Evolutionary conservation across 2,113 vertebrate species (phyloP), one percentile per base, ranked within the genome.

Genomic region (Lepus americanus): DNA sequence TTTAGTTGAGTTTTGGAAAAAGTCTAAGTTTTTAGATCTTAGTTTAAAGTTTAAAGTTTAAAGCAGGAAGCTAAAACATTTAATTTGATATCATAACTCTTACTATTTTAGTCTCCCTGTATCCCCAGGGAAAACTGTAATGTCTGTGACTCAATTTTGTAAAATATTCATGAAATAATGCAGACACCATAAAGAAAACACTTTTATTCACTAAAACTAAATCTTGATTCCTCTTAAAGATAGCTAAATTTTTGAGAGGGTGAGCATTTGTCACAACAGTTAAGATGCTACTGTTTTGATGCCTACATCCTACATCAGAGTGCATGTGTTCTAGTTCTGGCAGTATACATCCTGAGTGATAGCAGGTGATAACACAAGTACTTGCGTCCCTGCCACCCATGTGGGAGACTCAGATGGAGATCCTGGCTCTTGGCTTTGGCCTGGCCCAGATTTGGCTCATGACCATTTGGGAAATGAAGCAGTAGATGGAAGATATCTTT

Each of bases 11-110:
- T 1, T 67, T 61, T 77, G 39, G 44, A 10, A 12, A 51, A 90
- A 12, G 9, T 39, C 69, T 89, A 81, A 92, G 33, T 33, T 83
- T 85, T 81, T 63, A 72, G 33, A 93, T 80, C 23, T 36, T 36
- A 36, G 36, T 36, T 36, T 36, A 36, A 36, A 36, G 36, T 36
- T 36, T 36, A 36, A 36, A 89, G 33, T 12, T 83, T 84, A 36
- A 95, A 83, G 74, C 4, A 79, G 16, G 12, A 92, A 92, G 12
- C 36, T 77, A 61, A 74, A 36, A 55, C 83, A 93, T 93, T 70
- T 39, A 61, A 80, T 49, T 78, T 80, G 79, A 72, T 36, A 66
- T 90, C 49, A 77, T 77, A 92, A 82, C 29, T 87, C 89, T 49
- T 29, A 69, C 1, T 33, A 53, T 11, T 17, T 89, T 20, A 63